These are phyloP conservation scores for Chelonus formosanus DNA, from an alignment of 2,888 invertebrate genomes.

Conservation along the genomic window DNA sequence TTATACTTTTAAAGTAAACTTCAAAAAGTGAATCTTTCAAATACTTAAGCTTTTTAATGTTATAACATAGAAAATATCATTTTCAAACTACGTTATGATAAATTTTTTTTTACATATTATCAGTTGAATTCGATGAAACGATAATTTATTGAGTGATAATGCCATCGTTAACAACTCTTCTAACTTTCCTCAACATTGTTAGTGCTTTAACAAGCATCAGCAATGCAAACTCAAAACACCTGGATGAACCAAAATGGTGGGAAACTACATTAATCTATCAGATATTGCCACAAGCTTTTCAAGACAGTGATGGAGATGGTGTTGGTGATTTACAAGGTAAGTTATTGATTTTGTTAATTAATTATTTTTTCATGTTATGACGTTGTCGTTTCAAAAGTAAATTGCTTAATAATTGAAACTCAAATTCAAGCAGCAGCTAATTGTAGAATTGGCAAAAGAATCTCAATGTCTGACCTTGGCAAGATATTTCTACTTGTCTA, in stretches of 20 bases:
- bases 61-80: too few species aligned
- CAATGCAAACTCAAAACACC: background rate
- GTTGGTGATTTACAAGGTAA: slow-evolving; percentile 54
- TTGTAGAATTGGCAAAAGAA: slow-evolving; percentile 34
- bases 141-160: too few species aligned
- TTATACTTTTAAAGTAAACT: background rate
- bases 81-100: too few species aligned
- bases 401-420: background rate
- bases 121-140: too few species aligned
- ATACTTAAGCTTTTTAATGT: too few species aligned
- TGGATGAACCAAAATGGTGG: slow-evolving; percentile 48
- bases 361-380: background rate
- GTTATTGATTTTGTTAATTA: slow-evolving; percentile 21
- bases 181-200: background rate
- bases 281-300: slow-evolving; percentile 52
- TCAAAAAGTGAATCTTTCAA: too few species aligned
- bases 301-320: slow-evolving; percentile 54
- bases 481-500: background rate
- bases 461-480: slow-evolving; percentile 6
- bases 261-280: slow-evolving; percentile 52
- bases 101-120: too few species aligned
- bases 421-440: slow-evolving; percentile 11
- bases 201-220: background rate
- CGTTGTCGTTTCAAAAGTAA: background rate
- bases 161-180: too few species aligned